Evolutionary conservation across 1,140 invertebrate genomes (phyloP).

Genomic region (Glossosoma conforme): DNA sequence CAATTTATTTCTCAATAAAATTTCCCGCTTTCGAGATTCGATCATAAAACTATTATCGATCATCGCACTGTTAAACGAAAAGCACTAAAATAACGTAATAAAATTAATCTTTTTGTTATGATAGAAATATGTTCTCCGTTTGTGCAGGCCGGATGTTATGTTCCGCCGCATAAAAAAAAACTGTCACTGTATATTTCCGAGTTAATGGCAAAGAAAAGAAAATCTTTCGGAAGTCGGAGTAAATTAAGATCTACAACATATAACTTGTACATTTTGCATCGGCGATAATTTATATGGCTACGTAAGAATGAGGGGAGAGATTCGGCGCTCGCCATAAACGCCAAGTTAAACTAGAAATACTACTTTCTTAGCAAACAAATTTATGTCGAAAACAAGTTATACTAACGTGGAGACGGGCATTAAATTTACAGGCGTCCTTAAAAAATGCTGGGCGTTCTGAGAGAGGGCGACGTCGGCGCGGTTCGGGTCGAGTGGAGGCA

Average conservation of each 20-base stretch:
- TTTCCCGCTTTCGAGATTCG: too few relatives aligned
- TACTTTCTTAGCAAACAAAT: background rate
- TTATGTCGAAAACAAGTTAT: constrained; percentile 7
- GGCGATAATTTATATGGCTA: constrained; percentile 3
- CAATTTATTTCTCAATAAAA: too few relatives aligned
- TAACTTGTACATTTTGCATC: constrained; percentile 9
- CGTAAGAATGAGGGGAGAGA: background rate
- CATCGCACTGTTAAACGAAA: too few relatives aligned
- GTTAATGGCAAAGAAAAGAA: background rate
- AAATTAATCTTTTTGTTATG: too few relatives aligned
- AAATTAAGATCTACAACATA: constrained; percentile 8
- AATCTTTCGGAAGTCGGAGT: background rate
- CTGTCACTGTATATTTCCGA: background rate
- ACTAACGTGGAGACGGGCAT: background rate
- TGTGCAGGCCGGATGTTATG: too few relatives aligned
- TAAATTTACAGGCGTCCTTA: constrained; percentile 4
- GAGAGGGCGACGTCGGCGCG: too few relatives aligned
- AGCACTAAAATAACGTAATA: too few relatives aligned
- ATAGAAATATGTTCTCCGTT: too few relatives aligned
- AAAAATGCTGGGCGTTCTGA: constrained; percentile 3
- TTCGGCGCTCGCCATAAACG: background rate
- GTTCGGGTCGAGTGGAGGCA: too few relatives aligned
- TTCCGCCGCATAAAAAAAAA: too few relatives aligned
- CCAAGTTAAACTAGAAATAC: constrained; percentile 4
- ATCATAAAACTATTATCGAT: too few relatives aligned